Evolutionary conservation across 2,888 invertebrate genomes (phyloP), one percentile per base, ranked within the genome.

Genomic region (Pseudococcus viburni): DNA sequence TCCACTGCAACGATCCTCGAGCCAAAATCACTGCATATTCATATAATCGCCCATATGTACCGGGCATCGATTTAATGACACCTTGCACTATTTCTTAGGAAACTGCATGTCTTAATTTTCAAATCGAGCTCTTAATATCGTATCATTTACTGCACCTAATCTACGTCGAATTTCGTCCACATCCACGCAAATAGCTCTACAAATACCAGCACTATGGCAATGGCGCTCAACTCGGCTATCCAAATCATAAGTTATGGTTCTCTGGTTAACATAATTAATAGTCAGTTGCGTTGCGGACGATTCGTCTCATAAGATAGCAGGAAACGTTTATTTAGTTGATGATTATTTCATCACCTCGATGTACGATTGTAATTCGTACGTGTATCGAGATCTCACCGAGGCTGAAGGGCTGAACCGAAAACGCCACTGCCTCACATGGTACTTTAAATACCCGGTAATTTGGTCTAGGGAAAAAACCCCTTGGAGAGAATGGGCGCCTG

Each of bases 331-430:
- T 33, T 22, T 33, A 33, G 33, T 33, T 33, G 68, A 73, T 73
- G 68, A 73, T 73, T 73, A 73, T 73, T 73, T 73, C 68, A 73
- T 73, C 68, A 73, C 68, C 68, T 73, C 68, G 59, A n/a, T 12
- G 12, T 59, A 59, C 59, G 59, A 59, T 59, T 59, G 59, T 19
- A 59, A 55, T 17, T 15, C 55, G 17, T 55, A 55, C 22, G 64
- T 12, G 11, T 68, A 68, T 73, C 68, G 26, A n/a, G 4, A 12
- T 12, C 68, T 26, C 33, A 33, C 68, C 68, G 68, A 73, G 68
- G 68, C 68, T 73, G 68, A 26, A 73, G 59, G 59, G 59, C 68
- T 33, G 68, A 26, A 73, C 68, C 26, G 15, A 73, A 0, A 33
- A 33, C 26, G 26, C 26, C 26, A 33, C 1, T 2, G 5, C 51